phyloP scores from a whole-genome alignment of 2,797 vertebrate genomes.

The Dendrocincla fuliginosa region DNA sequence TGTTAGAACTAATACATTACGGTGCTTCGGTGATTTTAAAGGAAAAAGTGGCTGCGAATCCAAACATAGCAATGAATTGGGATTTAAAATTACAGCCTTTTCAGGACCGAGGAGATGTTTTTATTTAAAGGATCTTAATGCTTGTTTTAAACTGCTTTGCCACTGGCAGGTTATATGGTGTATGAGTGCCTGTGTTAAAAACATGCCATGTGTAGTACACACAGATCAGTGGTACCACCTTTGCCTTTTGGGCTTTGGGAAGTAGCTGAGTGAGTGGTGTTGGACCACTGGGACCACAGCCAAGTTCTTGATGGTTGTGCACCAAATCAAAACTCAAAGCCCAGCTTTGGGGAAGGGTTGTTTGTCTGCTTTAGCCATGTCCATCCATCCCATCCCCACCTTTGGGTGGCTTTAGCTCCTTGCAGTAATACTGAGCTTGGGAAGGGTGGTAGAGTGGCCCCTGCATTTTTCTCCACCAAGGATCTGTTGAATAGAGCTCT shows the following conservation, averaged over 20 bases:
- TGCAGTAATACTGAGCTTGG: background rate
- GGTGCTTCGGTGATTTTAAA: constrained; percentile 15
- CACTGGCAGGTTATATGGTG: background rate
- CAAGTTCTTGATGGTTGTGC: background rate
- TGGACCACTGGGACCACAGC: background rate
- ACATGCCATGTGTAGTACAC: background rate
- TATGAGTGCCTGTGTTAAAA: background rate
- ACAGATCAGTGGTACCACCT: background rate
- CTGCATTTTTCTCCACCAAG: background rate
- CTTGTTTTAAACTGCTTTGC: constrained; percentile 48
- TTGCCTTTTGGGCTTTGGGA: background rate
- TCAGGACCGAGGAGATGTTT: constrained; percentile 20
- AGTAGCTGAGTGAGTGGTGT: background rate
- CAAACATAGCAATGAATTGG: constrained; percentile 47
- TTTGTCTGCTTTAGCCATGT: background rate
- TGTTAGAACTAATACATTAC: constrained; percentile 20
- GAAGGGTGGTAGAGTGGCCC: background rate
- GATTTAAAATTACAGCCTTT: constrained; percentile 45
- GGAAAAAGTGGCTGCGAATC: background rate
- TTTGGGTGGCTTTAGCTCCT: background rate
- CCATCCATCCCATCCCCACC: background rate
- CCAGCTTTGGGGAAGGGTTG: background rate
- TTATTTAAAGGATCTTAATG: constrained; percentile 51
- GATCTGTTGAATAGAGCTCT: background rate
- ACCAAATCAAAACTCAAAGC: background rate